Base-by-base conservation (phyloP, 1,140 invertebrate genomes). In the Penaeus japonicus region DNA sequence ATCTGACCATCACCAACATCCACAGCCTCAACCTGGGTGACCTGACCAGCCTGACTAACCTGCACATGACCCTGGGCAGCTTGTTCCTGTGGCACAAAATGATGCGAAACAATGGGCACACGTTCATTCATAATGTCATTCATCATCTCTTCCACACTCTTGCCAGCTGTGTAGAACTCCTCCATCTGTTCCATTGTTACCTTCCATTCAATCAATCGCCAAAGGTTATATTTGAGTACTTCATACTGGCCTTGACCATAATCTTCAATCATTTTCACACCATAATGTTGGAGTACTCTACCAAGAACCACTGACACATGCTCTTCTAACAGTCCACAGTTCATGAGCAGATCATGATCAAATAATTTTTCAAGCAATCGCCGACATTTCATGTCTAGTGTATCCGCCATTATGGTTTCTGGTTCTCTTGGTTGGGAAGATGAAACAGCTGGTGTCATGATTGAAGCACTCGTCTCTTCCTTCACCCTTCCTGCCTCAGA, bases 131-230 rank as follows among this genome's bases (percentile, higher is more conserved):
- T 90, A 54, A 90, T 90, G 78, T 90, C 90, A 54, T 90, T 89
- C 90, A 90, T 90, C 90, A 90, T 90, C 39, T 90, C 90, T 82
- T 90, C 90, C 17, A 90, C 90, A 83, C 89, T 90, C 78, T 90
- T 90, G 18, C 89, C 89, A 15, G 86, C 90, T 30, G 85, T 81
- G n/a, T 90, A 90, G 77, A 90, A 90, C 59, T 90, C 90, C 39
- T 90, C 90, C 90, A 90, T 90, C 53, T 90, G 90, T 75, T 90
- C 90, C 82, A 90, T 90, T 10, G 90, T 90, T 27, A 90, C 90
- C 59, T 90, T 90, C 90, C 90, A 90, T 47, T 90, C 90, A 24
- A 90, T 90, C 30, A 90, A 75, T 22, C 90, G 87, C 90, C 90
- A 90, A n/a, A 90, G 70, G 62, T 90, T 90, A 62, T 90, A 90